Base-by-base conservation (phyloP, 2,113 vertebrate species). In the Microcebus jonahi region DNA sequence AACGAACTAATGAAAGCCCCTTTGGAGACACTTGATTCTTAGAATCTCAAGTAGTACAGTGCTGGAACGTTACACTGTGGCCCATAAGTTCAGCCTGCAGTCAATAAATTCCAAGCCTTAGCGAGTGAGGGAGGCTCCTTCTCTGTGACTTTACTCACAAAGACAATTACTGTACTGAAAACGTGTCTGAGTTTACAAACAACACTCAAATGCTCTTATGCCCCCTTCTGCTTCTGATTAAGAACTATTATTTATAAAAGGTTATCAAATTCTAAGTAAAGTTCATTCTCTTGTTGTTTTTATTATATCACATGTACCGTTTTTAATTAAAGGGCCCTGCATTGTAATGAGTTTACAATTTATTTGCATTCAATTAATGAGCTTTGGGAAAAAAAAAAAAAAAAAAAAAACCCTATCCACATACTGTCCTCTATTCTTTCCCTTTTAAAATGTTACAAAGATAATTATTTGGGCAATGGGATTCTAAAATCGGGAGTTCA, bases 271-370 rank as follows among this genome's bases (percentile, higher is more conserved):
- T 94, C 90, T 81, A 73, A 88, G 70, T 83, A 68, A 93, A 92
- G 42, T 94, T 91, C 67, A n/a, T 73, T 86, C 84, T 95, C 71
- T 55, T 96, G 0, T 59, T 91, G 17, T 75, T 97, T 95, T 91
- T 86, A 87, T 95, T 89, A 65, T 84, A 68, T 95, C 67, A 42
- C 87, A 88, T 73, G 79, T 81, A 86, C n/a, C 80, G 68, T 92
- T 94, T 96, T 97, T 97, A 94, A 97, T 97, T 94, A 97, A 96
- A 96, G 63, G 6, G 34, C 36, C 70, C 82, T 81, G 53, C n/a
- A 15, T 89, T 89, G 71, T 61, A 95, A 95, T 96, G 63, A 97
- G 57, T 75, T 86, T 91, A 61, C 27, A 48, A 94, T 84, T 89
- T 94, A 91, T 96, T 94, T 84, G 68, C 94, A 95, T 95, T 95